Percentiles rank a stretch among this genome's conserved stretches.
Conservation (phyloP, 1,140 invertebrate species). For the Cardiocondyla obscurior region DNA sequence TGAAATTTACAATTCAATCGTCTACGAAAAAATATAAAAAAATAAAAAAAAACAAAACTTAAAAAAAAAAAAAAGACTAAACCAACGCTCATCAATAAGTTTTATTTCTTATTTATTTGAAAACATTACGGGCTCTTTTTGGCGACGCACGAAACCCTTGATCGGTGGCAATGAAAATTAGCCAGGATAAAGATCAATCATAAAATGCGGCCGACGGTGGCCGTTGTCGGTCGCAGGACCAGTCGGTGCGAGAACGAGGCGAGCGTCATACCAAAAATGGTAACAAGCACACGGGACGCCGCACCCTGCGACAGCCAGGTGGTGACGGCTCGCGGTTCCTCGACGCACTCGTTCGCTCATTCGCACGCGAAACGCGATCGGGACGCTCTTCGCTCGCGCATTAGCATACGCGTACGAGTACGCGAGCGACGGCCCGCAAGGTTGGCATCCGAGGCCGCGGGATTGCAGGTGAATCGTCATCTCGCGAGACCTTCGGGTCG, state of each 20-base stretch:
- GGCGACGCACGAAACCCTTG: not conserved
- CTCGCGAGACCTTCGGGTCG: too few relatives aligned
- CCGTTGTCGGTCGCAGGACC: not conserved
- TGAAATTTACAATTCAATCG: not conserved
- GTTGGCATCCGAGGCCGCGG: not conserved
- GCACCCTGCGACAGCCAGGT: not conserved
- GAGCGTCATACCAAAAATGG: slow-evolving; percentile 30
- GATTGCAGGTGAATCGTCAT: not conserved
- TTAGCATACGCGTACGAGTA: not conserved
- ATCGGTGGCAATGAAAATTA: too few relatives aligned
- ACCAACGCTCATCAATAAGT: not conserved
- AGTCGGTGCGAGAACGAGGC: not conserved
- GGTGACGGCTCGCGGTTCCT: not conserved
- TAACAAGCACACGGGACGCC: slow-evolving; percentile 27
- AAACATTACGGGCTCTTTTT: not conserved
- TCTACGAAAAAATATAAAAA: too few relatives aligned
- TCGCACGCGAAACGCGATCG: not conserved
- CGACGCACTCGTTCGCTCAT: not conserved
- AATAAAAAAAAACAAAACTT: too few relatives aligned
- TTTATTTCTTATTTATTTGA: too few relatives aligned
- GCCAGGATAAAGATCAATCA: not conserved
- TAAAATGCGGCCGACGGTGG: not conserved
- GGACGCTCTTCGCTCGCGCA: not conserved
- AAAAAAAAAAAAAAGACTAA: too few relatives aligned
- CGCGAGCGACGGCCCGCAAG: not conserved